Conservation (phyloP, 2,888 invertebrate genomes). For the Himalopsyche anomala region DNA sequence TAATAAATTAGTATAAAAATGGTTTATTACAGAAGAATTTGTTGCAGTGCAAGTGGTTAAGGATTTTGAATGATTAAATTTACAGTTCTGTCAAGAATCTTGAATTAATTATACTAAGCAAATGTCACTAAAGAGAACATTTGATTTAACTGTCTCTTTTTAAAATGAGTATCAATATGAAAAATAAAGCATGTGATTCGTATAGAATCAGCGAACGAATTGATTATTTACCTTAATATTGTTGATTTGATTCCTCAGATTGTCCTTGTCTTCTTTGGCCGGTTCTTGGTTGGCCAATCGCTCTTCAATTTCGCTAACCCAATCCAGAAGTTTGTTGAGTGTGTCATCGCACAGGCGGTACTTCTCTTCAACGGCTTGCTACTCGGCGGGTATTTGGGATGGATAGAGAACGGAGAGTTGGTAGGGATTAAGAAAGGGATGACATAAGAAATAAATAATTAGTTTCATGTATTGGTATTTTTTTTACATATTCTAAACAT, state of each 20-base stretch:
- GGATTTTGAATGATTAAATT: too few species aligned
- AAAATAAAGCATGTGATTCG: not conserved
- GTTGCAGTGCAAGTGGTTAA: too few species aligned
- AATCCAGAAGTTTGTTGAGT: conserved; percentile 88
- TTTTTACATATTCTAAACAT: not conserved
- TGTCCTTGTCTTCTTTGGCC: conserved; percentile 90
- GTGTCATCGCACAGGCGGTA: conserved; percentile 94
- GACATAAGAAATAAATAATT: conserved; percentile 44
- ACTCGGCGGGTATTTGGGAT: conserved; percentile 69
- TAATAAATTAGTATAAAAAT: too few species aligned
- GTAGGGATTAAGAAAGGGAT: conserved; percentile 70
- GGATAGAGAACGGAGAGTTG: conserved; percentile 69
- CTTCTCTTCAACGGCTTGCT: conserved; percentile 97
- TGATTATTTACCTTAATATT: conserved; percentile 83
- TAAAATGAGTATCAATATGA: not conserved
- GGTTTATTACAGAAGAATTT: too few species aligned
- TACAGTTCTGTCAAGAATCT: too few species aligned
- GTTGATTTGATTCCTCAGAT: conserved; percentile 92
- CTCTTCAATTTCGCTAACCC: conserved; percentile 91
- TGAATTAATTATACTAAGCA: too few species aligned
- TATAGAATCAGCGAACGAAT: not conserved
- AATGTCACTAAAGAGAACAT: too few species aligned
- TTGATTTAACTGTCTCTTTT: not conserved
- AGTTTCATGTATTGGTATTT: not conserved
- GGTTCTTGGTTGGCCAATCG: conserved; percentile 90